Conservation (phyloP, 2,113 vertebrate genomes). For the Crypturellus undulatus region DNA sequence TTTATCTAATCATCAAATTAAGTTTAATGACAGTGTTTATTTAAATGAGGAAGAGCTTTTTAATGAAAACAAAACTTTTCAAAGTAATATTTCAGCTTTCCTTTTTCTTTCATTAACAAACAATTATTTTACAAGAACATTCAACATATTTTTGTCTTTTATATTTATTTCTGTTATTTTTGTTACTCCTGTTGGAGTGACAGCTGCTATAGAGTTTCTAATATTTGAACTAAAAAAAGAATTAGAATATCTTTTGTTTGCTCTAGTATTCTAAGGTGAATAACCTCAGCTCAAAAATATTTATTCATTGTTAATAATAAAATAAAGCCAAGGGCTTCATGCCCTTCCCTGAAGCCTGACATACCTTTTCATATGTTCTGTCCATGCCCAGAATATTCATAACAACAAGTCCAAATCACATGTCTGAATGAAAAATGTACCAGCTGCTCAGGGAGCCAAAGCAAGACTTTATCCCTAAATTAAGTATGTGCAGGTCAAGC, state of each 20-base stretch:
- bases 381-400: not conserved
- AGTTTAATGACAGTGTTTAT: not conserved
- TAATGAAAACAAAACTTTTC: not conserved
- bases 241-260: not conserved
- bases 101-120: not conserved
- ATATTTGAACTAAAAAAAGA: not conserved
- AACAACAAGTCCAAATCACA: not conserved
- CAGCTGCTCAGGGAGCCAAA: not conserved
- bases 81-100: not conserved
- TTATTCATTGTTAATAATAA: not conserved
- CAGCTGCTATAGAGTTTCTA: not conserved
- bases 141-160: not conserved
- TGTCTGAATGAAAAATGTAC: not conserved
- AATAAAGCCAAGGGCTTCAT: not conserved
- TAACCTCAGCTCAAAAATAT: not conserved
- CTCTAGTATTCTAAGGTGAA: not conserved
- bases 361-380: not conserved
- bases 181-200: not conserved
- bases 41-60: not conserved
- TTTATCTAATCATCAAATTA: not conserved
- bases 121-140: not conserved
- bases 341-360: not conserved
- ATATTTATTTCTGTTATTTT: not conserved
- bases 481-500: not conserved
- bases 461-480: not conserved